A percentile compares a stretch with the other conserved stretches of the same genome.
These are phyloP conservation scores for Selenia dentaria DNA, from an alignment of 2,888 invertebrate species.

Conservation along the genomic window DNA sequence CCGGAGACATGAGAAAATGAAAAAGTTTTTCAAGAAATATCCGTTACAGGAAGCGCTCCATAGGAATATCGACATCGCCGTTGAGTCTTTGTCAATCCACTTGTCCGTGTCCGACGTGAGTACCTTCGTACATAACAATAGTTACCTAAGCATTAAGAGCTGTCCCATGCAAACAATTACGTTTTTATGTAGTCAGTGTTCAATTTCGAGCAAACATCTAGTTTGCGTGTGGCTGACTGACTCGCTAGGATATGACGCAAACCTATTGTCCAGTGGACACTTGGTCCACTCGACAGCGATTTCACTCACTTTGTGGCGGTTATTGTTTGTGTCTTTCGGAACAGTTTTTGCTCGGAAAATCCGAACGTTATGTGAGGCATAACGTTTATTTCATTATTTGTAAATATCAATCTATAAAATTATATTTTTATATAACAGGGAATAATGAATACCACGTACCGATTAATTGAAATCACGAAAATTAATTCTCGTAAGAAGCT, in stretches of 20 bases:
- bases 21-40: too few species aligned
- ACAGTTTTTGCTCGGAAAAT: constrained; percentile 6
- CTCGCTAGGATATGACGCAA: constrained; percentile 65
- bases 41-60: too few species aligned
- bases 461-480: too few species aligned
- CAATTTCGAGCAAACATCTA: constrained; percentile 44
- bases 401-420: neutral
- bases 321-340: constrained; percentile 42
- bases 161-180: constrained; percentile 31
- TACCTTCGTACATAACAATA: constrained; percentile 2
- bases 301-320: constrained; percentile 56
- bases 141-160: constrained; percentile 22
- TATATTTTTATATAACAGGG: too few species aligned
- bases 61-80: neutral
- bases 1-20: too few species aligned
- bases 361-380: too few species aligned
- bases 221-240: constrained; percentile 38
- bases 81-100: too few species aligned
- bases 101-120: neutral
- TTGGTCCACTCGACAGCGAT: constrained; percentile 61
- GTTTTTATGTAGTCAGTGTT: constrained; percentile 35
- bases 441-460: too few species aligned
- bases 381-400: neutral
- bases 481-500: too few species aligned
- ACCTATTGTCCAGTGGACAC: constrained; percentile 57